Conservation (phyloP, 2,888 invertebrate species). For the Leptarthrus brevirostris region DNA sequence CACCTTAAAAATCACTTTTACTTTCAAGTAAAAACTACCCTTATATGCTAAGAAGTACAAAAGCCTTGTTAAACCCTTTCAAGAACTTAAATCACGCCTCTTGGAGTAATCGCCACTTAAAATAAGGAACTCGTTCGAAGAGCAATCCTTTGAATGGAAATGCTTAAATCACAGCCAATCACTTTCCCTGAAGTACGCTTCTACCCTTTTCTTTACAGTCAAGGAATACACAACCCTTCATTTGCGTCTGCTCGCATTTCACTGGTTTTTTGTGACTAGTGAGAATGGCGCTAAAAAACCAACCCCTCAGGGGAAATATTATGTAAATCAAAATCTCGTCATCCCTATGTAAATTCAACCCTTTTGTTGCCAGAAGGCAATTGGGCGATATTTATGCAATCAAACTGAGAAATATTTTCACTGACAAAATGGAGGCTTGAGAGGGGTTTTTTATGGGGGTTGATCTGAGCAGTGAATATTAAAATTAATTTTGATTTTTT, state of each 20-base stretch:
- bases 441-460: background rate
- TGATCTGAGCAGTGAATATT: background rate
- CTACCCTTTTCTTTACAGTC: constrained; percentile 30
- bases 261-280: background rate
- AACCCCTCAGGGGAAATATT: constrained; percentile 56
- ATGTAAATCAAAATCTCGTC: constrained; percentile 54
- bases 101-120: constrained; percentile 27
- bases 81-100: constrained; percentile 39
- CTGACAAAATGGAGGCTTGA: constrained; percentile 30
- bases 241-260: constrained; percentile 55
- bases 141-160: constrained; percentile 28
- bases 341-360: constrained; percentile 53
- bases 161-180: constrained; percentile 47
- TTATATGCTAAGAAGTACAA: no score
- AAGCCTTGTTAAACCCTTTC: background rate
- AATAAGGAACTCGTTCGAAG: constrained; percentile 28
- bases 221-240: constrained; percentile 50
- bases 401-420: constrained; percentile 50
- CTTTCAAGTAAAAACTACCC: background rate
- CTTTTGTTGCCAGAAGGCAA: constrained; percentile 43
- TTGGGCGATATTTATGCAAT: constrained; percentile 11
- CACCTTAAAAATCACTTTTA: background rate
- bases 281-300: constrained; percentile 54
- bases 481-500: background rate
- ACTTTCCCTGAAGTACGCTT: constrained; percentile 10